Percentiles rank a stretch among this genome's conserved stretches.
These are phyloP conservation scores for Perizoma flavofasciatum DNA, from an alignment of 2,888 invertebrate genomes.

Conservation along the genomic window DNA sequence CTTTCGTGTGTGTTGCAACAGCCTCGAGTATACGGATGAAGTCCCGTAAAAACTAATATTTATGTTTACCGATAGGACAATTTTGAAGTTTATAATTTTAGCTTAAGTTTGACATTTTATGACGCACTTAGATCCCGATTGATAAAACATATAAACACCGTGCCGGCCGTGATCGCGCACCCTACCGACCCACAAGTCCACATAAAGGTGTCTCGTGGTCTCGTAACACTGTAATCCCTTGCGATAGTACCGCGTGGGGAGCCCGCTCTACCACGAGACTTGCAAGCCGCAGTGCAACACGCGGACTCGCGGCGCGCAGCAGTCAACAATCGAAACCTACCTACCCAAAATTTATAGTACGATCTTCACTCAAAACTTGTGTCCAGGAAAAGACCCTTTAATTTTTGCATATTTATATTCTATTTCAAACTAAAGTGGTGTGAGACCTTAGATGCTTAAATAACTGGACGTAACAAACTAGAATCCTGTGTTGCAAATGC, in stretches of 20 bases:
- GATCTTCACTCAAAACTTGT: conserved; percentile 39
- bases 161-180: conserved; percentile 42
- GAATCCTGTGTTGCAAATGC: conserved; percentile 43
- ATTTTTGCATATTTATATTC: not conserved
- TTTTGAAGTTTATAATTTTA: no score
- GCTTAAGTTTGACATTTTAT: conserved; percentile 9
- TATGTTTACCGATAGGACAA: no score
- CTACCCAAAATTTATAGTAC: conserved; percentile 36
- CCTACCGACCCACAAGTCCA: conserved; percentile 65
- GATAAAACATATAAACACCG: conserved; percentile 22
- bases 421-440: conserved; percentile 10
- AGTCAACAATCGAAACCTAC: conserved; percentile 54
- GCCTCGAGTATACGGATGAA: no score
- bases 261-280: conserved; percentile 53
- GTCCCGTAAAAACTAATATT: no score
- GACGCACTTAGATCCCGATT: conserved; percentile 9
- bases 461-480: conserved; percentile 61
- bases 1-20: no score
- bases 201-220: conserved; percentile 55
- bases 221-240: conserved; percentile 67
- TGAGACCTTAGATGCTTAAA: conserved; percentile 52
- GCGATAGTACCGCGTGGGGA: conserved; percentile 54
- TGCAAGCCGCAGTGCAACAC: conserved; percentile 63
- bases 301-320: conserved; percentile 73
- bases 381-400: conserved; percentile 9